Conservation (phyloP, 2,797 vertebrate species). For the Cynopterus sphinx region DNA sequence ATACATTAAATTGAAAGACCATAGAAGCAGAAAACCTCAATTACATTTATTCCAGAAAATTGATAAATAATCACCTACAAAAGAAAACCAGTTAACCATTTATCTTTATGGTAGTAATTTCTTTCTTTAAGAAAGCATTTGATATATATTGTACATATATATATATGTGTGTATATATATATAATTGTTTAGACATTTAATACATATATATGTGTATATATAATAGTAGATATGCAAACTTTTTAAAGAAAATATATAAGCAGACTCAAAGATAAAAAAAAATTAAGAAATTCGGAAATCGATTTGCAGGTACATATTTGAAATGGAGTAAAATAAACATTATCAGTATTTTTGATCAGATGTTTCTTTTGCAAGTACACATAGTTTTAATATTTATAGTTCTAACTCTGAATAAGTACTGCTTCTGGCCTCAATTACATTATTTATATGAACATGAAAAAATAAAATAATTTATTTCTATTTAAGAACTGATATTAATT, state of each 20-base stretch:
- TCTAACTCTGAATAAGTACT: neutral
- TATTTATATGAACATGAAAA: neutral
- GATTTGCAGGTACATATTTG: neutral
- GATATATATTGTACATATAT: neutral
- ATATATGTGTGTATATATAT: too few relatives aligned
- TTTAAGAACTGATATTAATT: neutral
- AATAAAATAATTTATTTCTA: neutral
- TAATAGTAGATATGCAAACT: neutral
- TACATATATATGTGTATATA: neutral
- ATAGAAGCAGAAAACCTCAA: neutral
- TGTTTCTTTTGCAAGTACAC: neutral
- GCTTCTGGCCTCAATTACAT: neutral
- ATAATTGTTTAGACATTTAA: too few relatives aligned
- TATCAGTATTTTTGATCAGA: neutral
- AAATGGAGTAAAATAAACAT: neutral
- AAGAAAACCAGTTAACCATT: neutral
- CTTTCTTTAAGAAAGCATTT: constrained; percentile 10
- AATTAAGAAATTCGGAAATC: neutral
- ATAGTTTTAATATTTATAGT: neutral
- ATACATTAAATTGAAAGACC: neutral
- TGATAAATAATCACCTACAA: neutral
- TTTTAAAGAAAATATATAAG: neutral
- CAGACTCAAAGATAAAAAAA: neutral
- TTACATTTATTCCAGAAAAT: neutral
- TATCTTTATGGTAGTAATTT: neutral